Evolutionary conservation across 2,113 vertebrate species (phyloP).

Genomic region (Miniopterus natalensis): DNA sequence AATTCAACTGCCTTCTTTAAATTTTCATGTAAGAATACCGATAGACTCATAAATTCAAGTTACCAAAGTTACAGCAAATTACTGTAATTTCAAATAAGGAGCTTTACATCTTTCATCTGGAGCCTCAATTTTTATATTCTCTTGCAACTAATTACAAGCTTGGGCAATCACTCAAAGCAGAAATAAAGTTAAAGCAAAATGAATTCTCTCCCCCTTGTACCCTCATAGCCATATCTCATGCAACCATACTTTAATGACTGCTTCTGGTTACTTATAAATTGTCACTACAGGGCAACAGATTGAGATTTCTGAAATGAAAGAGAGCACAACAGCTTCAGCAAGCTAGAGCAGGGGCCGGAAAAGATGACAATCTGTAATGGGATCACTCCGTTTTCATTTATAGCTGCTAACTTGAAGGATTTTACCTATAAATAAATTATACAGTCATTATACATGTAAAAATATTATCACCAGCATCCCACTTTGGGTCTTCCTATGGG

Average conservation of each 20-base stretch:
- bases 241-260: conserved; percentile 38
- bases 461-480: conserved; percentile 40
- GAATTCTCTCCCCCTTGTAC: conserved; percentile 25
- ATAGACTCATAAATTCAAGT: neutral
- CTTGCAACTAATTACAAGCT: conserved; percentile 72
- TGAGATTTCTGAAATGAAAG: conserved; percentile 46
- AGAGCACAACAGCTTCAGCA: conserved; percentile 10
- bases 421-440: conserved; percentile 62
- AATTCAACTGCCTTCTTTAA: conserved; percentile 1
- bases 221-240: conserved; percentile 28
- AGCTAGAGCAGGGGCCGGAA: conserved; percentile 9
- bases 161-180: conserved; percentile 58
- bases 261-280: conserved; percentile 44
- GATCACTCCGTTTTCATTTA: neutral
- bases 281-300: neutral
- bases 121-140: conserved; percentile 63
- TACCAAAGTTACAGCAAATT: conserved; percentile 57
- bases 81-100: conserved; percentile 54
- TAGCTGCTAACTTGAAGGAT: conserved; percentile 54
- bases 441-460: conserved; percentile 4
- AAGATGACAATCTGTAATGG: conserved; percentile 48
- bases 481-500: neutral
- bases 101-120: conserved; percentile 50
- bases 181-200: conserved; percentile 68
- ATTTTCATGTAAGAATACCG: conserved; percentile 48